Percentiles rank a stretch among this genome's conserved stretches.
These are phyloP conservation scores for Oceanodroma tethys DNA, from an alignment of 2,113 vertebrate species.

Conservation along the genomic window DNA sequence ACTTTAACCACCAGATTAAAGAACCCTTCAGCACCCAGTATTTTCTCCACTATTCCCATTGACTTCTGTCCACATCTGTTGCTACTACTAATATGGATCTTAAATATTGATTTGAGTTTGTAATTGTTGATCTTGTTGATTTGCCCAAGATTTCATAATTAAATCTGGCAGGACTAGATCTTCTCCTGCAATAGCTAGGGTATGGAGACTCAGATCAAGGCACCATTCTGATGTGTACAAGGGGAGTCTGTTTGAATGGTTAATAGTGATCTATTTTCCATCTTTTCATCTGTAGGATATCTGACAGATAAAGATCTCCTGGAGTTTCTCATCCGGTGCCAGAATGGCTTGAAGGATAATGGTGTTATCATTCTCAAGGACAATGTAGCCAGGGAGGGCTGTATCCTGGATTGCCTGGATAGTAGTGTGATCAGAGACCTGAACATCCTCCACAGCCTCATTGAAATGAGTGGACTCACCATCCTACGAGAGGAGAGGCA, in stretches of 20 bases:
- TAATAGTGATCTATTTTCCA: background rate
- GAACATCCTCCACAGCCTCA: slow-evolving; percentile 85
- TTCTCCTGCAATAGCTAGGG: background rate
- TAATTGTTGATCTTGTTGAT: background rate
- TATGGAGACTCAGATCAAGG: background rate
- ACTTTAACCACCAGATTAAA: slow-evolving; percentile 46
- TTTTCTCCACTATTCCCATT: slow-evolving; percentile 1
- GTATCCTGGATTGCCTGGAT: slow-evolving; percentile 85
- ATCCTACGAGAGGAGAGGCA: slow-evolving; percentile 84
- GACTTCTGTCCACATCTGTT: slow-evolving; percentile 20
- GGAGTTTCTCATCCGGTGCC: slow-evolving; percentile 85
- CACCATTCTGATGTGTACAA: background rate
- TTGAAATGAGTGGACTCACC: slow-evolving; percentile 84
- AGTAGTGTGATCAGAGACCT: slow-evolving; percentile 92
- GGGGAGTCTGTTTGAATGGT: background rate
- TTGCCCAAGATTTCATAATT: background rate
- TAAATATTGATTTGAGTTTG: background rate
- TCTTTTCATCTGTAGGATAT: slow-evolving; percentile 74
- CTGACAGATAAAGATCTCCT: slow-evolving; percentile 93
- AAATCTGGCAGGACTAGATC: background rate
- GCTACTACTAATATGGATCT: background rate
- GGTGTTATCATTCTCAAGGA: slow-evolving; percentile 92
- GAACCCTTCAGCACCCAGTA: slow-evolving; percentile 38
- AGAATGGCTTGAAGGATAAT: slow-evolving; percentile 83
- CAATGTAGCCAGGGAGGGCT: slow-evolving; percentile 92